A percentile compares a stretch with the other conserved stretches of the same genome.
These are phyloP conservation scores for Littorina saxatilis DNA, from an alignment of 1,140 invertebrate genomes.

Conservation along the genomic window DNA sequence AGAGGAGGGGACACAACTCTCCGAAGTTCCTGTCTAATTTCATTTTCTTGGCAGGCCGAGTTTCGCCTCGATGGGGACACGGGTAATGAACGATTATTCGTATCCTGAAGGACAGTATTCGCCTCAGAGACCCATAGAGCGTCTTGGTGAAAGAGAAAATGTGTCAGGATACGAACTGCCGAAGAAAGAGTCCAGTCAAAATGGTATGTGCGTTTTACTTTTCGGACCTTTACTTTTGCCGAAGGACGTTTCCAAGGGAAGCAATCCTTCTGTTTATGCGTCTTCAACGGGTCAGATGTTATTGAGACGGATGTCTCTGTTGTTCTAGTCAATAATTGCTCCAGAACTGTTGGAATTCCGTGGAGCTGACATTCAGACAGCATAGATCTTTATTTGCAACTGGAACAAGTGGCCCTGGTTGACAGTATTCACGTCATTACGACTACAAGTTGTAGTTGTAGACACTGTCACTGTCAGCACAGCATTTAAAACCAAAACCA, in stretches of 20 bases:
- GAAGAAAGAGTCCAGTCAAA: slow-evolving; percentile 15
- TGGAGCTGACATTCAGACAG: not conserved
- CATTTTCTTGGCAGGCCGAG: not conserved
- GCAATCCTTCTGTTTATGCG: not conserved
- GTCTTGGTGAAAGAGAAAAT: not conserved
- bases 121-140: slow-evolving; percentile 18
- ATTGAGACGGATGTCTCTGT: not conserved
- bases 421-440: too few relatives aligned
- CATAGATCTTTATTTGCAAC: not conserved
- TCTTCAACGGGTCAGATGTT: too few relatives aligned
- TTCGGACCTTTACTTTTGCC: too few relatives aligned
- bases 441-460: too few relatives aligned
- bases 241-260: slow-evolving; percentile 22
- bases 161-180: slow-evolving; percentile 3
- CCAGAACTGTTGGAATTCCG: not conserved
- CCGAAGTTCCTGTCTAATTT: not conserved
- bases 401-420: too few relatives aligned
- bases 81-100: slow-evolving; percentile 46
- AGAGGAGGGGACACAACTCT: slow-evolving; percentile 11
- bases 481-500: too few relatives aligned
- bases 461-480: too few relatives aligned
- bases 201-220: not conserved
- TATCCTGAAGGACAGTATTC: slow-evolving; percentile 32
- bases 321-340: not conserved
- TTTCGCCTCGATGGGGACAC: slow-evolving; percentile 40